Base-by-base conservation (phyloP, 1,140 invertebrate genomes). In the Oncopeltus fasciatus region DNA sequence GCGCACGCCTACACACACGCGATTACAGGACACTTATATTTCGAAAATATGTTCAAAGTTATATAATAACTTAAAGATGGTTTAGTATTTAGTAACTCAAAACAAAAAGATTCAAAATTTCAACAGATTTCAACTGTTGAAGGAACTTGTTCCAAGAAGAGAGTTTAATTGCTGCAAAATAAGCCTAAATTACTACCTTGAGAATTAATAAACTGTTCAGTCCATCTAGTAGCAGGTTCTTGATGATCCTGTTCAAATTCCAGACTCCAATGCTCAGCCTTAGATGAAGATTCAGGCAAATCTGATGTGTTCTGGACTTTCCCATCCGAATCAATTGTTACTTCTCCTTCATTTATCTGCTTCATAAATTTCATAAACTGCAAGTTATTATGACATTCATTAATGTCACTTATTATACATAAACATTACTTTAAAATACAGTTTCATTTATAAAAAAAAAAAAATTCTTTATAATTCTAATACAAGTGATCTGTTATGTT, bases 281-380 rank as follows among this genome's bases (percentile, higher is more conserved):
- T 38, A 20, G 53, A 33, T n/a, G 26, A 27, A 20, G 28, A 21
- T 18, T 26, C 53, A 14, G 14, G 5, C n/a, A n/a, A n/a, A n/a
- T n/a, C n/a, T n/a, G n/a, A n/a, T 1, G 20, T 51, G 59, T 59
- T 64, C 62, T 69, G 67, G 46, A 60, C 64, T 56, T 68, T 61
- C 64, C 74, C 72, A 33, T 70, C 70, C 53, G 74, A 70, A 66
- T 76, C 78, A 64, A 78, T 74, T 62, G 68, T 76, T 58, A 75
- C 72, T 70, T 82, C 78, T 18, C 79, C 82, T 67, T 85, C 83
- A 69, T 82, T 82, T 65, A 90, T 82, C 74, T 84, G 81, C 68
- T 84, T 81, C 80, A 92, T 88, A 74, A 90, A 92, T 72, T 84
- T 85, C 83, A 90, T 87, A 71, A 90, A 91, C 77, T 90, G 79